These are phyloP conservation scores for Callocephalon fimbriatum DNA, from an alignment of 2,113 vertebrate genomes.

Conservation along the genomic window DNA sequence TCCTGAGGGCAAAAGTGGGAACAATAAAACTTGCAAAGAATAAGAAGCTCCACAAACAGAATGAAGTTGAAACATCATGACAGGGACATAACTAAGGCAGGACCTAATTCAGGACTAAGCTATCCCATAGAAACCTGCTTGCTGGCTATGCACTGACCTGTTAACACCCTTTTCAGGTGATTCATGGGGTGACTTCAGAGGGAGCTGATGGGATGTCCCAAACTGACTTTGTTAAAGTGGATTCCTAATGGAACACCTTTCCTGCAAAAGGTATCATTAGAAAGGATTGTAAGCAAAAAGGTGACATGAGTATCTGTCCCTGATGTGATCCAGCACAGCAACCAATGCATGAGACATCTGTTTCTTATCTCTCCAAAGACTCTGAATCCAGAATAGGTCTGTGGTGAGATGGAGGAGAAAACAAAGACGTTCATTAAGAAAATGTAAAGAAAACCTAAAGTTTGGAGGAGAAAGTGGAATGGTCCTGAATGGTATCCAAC, in stretches of 20 bases:
- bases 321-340: background rate
- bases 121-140: background rate
- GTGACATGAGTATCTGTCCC: background rate
- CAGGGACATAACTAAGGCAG: background rate
- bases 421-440: background rate
- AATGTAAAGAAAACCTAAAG: background rate
- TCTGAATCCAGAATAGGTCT: background rate
- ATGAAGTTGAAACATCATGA: rapidly evolving
- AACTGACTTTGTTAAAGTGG: background rate
- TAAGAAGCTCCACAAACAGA: background rate
- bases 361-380: background rate
- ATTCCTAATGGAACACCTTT: background rate
- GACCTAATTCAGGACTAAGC: background rate
- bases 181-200: background rate
- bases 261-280: background rate
- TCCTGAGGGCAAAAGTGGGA: background rate
- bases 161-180: background rate
- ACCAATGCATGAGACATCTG: rapidly evolving
- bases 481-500: background rate
- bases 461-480: background rate
- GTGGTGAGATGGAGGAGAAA: background rate
- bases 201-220: background rate
- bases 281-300: background rate
- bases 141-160: background rate
- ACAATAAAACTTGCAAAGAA: background rate